Evolutionary conservation across 2,113 vertebrate genomes (phyloP), one percentile per base, ranked within the genome.

Genomic region (Xiphias gladius): DNA sequence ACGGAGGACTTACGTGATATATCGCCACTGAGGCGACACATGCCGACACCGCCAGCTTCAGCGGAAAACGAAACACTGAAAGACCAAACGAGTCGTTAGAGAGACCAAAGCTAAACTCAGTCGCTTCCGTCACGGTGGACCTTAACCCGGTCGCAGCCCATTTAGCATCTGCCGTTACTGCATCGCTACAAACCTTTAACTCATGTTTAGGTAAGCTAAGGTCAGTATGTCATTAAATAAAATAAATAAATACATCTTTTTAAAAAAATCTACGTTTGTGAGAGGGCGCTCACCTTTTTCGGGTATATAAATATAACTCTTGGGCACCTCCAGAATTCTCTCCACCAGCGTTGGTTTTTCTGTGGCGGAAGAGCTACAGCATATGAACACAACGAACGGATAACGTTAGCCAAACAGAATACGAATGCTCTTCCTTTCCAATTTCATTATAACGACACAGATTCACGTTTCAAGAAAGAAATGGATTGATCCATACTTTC

Each of bases 11-110:
- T 94, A 98, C 97, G 89, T 99, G 97, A 82, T 98, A 98, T 24
- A 96, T 91, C 0, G 96, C 95, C 0, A 97, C 81, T 2, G 94
- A 54, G 0, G 96, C 93, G 7, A 95, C 88, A 5, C 95, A 94
- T 2, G 94, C 43, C 0, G 96, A 96, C 2, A 98, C 88, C 0
- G 96, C 54, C 14, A 98, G 87, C 72, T 95, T 96, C 64, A 97
- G 61, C 0, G 97, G 97, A n/a, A 97, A 92, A 63, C 8, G 89
- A 93, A 98, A 98, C 32, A 95, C 97, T 98, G 88, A 32, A 6
- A 89, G 4, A 68, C 24, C 62, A 91, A 67, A 76, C 22, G 76
- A 52, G 46, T n/a, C n/a, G n/a, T n/a, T n/a, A n/a, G n/a, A n/a
- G n/a, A n/a, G n/a, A n/a, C n/a, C n/a, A n/a, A n/a, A n/a, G n/a